Evolutionary conservation across 2,113 vertebrate genomes (phyloP).

Genomic region (Mohoua ochrocephala): DNA sequence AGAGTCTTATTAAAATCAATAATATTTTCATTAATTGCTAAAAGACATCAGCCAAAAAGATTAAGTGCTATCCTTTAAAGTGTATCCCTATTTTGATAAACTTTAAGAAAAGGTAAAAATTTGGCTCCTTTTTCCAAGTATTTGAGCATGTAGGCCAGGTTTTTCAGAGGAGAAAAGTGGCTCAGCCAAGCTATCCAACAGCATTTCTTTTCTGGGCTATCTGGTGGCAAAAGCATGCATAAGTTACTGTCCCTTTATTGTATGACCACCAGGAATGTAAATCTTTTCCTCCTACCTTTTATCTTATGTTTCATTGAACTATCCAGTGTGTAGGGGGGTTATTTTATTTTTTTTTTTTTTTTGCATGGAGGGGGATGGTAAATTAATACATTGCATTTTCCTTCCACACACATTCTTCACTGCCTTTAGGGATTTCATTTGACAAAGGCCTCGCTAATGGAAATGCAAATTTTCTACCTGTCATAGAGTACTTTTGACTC

Average conservation of each 20-base stretch:
- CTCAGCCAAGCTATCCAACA: neutral
- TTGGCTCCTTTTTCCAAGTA: neutral
- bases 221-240: neutral
- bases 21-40: neutral
- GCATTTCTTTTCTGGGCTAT: neutral
- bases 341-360: neutral
- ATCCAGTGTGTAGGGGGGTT: neutral
- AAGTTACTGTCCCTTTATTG: neutral
- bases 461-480: slow-evolving; percentile 74
- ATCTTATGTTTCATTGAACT: slow-evolving; percentile 28
- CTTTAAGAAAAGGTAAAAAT: neutral
- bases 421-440: slow-evolving; percentile 57
- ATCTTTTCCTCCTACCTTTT: slow-evolving; percentile 4
- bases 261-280: neutral
- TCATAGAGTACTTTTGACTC: slow-evolving; percentile 39
- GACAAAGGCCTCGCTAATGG: slow-evolving; percentile 66
- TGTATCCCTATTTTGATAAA: neutral
- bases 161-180: neutral
- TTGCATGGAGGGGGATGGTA: neutral
- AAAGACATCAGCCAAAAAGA: neutral
- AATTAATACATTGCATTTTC: slow-evolving; percentile 27
- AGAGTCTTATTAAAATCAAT: neutral
- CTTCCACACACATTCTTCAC: slow-evolving; percentile 34
- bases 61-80: neutral
- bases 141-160: neutral